Conservation (phyloP, 2,888 invertebrate genomes). For the Ormyrus labotus region DNA sequence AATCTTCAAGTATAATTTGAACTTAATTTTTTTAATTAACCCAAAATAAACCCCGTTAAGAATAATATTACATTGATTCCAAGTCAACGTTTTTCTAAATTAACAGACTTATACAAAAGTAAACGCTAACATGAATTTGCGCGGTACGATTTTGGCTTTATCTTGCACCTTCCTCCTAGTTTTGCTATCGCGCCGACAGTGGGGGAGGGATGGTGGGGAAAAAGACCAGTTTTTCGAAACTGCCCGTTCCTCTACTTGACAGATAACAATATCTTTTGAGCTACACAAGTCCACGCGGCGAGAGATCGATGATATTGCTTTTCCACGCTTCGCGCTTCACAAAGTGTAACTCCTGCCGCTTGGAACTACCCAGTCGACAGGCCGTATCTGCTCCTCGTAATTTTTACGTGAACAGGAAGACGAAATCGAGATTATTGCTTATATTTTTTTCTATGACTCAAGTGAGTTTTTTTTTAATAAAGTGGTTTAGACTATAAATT, state of each 20-base stretch:
- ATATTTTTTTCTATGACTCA: neutral
- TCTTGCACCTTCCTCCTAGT: constrained; percentile 45
- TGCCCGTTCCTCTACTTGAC: constrained; percentile 58
- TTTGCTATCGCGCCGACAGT: constrained; percentile 28
- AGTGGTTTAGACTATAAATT: neutral
- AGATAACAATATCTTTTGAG: constrained; percentile 61
- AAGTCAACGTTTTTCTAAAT: too few species aligned
- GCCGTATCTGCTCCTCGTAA: constrained; percentile 4
- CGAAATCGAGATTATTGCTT: constrained; percentile 2
- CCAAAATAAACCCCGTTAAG: constrained; percentile 1
- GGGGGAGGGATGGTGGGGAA: constrained; percentile 40
- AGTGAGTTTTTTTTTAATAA: constrained; percentile 3
- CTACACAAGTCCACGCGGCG: neutral
- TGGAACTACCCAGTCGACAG: neutral
- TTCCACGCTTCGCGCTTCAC: neutral
- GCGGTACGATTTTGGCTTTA: constrained; percentile 35
- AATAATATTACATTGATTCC: too few species aligned
- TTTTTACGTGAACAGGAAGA: neutral
- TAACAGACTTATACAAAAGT: too few species aligned
- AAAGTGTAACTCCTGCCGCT: neutral
- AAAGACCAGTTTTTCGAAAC: constrained; percentile 54
- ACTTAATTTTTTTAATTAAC: neutral
- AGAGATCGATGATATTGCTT: constrained; percentile 10
- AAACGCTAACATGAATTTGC: constrained; percentile 15
- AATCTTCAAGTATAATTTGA: too few species aligned